Evolutionary conservation across 2,113 vertebrate genomes (phyloP).

Genomic region (Bungarus multicinctus): DNA sequence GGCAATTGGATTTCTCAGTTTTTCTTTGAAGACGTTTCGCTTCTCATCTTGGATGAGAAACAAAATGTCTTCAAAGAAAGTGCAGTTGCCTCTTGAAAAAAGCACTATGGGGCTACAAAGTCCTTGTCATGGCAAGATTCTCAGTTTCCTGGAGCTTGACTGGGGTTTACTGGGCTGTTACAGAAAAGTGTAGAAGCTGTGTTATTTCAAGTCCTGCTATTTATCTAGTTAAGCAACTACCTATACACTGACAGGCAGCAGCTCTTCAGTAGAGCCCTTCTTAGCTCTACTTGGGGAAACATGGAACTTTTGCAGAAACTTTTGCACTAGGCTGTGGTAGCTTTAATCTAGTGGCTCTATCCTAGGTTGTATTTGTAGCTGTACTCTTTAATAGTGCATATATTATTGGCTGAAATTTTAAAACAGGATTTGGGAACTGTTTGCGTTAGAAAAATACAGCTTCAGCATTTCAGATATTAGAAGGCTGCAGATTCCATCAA

Average conservation of each 20-base stretch:
- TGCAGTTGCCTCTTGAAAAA: too few species aligned
- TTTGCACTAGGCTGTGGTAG: neutral
- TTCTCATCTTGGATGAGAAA: too few species aligned
- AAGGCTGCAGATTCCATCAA: neutral
- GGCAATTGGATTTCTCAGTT: too few species aligned
- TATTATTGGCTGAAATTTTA: neutral
- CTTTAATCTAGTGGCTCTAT: neutral
- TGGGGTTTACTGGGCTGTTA: neutral
- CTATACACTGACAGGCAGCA: neutral
- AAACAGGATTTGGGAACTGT: neutral
- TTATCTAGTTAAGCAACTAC: neutral
- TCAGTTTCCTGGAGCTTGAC: neutral
- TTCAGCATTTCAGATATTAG: neutral
- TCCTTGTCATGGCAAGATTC: neutral
- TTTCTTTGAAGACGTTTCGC: too few species aligned
- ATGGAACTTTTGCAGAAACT: neutral
- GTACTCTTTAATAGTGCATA: neutral
- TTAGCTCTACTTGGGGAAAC: neutral
- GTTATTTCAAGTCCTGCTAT: neutral
- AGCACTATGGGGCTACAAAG: neutral
- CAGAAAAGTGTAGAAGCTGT: neutral
- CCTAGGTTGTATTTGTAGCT: neutral
- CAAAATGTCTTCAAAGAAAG: too few species aligned
- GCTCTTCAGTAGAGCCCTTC: neutral
- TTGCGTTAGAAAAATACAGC: neutral